phyloP scores from a whole-genome alignment of 2,797 vertebrate genomes.

The Ispidina lecontei region DNA sequence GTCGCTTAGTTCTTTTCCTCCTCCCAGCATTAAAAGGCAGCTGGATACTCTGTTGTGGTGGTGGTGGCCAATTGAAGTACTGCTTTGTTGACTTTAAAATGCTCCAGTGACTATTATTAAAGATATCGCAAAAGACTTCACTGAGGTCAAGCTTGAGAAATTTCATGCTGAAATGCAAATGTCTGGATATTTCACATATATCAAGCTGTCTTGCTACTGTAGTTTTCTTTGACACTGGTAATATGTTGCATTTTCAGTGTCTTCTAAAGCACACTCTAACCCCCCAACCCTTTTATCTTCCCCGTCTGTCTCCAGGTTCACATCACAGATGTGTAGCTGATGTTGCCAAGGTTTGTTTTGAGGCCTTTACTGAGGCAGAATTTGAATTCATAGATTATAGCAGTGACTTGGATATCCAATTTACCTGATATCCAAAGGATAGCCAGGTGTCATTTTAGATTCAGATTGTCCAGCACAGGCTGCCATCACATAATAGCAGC shows the following conservation, averaged over 20 bases:
- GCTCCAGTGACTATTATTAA: background rate
- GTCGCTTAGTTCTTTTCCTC: background rate
- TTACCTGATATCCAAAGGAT: background rate
- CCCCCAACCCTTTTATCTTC: background rate
- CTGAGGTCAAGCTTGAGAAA: background rate
- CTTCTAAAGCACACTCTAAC: background rate
- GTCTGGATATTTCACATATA: background rate
- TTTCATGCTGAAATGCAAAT: slow-evolving; percentile 8
- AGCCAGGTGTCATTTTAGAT: background rate
- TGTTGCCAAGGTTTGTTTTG: background rate
- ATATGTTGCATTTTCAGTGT: background rate
- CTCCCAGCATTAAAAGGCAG: background rate
- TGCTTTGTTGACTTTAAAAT: slow-evolving; percentile 8
- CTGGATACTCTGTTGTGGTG: background rate
- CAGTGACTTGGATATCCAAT: background rate
- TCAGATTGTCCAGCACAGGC: background rate
- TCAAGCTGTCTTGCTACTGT: background rate
- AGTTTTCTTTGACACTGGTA: background rate
- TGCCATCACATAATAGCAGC: background rate
- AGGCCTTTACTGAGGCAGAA: background rate
- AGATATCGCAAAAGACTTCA: background rate
- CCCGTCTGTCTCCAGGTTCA: background rate
- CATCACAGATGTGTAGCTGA: background rate
- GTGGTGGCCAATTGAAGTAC: background rate
- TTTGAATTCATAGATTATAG: background rate